A percentile compares a stretch with the other conserved stretches of the same genome.
phyloP scores from a whole-genome alignment of 2,797 vertebrate species.

The Gallinago stenura region DNA sequence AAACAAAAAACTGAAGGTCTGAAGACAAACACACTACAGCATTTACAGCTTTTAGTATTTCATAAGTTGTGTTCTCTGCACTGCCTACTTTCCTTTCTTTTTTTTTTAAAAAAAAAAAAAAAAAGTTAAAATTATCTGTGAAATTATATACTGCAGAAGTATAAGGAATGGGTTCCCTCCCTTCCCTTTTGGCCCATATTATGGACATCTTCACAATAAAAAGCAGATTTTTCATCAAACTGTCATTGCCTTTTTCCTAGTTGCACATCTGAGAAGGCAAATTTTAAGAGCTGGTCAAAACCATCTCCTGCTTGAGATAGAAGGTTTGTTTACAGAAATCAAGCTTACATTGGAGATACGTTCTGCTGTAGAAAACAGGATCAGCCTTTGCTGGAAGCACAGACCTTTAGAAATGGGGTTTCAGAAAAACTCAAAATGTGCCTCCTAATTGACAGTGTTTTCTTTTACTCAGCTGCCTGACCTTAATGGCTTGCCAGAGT shows the following conservation, averaged over 20 bases:
- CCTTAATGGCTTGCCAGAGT: neutral
- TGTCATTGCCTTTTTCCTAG: neutral
- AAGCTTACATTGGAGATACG: accelerated
- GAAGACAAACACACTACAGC: neutral
- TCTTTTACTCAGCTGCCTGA: neutral
- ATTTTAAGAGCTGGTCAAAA: neutral
- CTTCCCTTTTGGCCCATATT: neutral
- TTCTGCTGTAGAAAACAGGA: neutral
- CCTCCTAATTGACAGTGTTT: neutral
- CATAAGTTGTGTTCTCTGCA: neutral
- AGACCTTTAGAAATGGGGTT: neutral
- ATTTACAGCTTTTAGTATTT: neutral
- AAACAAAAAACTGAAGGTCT: neutral
- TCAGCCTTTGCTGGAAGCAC: neutral
- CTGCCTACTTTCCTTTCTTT: neutral
- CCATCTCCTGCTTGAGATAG: neutral
- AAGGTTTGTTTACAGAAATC: neutral
- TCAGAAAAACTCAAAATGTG: neutral
- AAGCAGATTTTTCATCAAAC: neutral
- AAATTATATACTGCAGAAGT: neutral
- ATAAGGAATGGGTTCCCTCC: neutral
- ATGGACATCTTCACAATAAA: neutral
- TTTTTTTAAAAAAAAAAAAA: neutral
- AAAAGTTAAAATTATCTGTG: neutral
- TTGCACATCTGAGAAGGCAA: neutral